Base-by-base conservation (phyloP, 2,113 vertebrate genomes). In the Python bivittatus region DNA sequence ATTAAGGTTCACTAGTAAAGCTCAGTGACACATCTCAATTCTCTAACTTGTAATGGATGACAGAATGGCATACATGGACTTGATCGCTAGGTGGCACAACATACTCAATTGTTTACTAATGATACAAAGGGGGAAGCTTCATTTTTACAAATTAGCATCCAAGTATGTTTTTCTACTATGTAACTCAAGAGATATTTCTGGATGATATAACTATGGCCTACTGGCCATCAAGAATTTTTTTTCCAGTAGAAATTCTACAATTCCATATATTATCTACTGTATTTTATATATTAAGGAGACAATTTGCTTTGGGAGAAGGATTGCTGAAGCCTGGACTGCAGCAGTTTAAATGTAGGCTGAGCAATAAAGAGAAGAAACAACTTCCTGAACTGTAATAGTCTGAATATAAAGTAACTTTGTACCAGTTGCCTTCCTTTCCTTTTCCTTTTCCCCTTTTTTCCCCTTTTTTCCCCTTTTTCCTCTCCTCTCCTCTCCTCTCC, bases 51-150 rank as follows among this genome's bases (percentile, higher is more conserved):
- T 79, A 79, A 42, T 79, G 72, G 42, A 79, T 42, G 17, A 42
- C 42, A 20, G 33, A 79, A 79, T 68, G 13, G 57, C 48, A 58
- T 94, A 91, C 72, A 83, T 0, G 0, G 9, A 3, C 22, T 12
- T 42, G 93, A 89, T 88, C 96, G 91, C 89, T 15, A 88, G 13
- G 48, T 94, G 96, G 93, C 95, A 94, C 0, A 88, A 88, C n/a
- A 92, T 22, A 48, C 48, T 48, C 48, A 72, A 84, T 42, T 2
- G 12, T 11, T 1, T 29, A 38, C 84, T 42, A 22, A 23, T 93
- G 83, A 61, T 85, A 83, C 7, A 3, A 60, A 23, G 15, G 29
- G 22, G 22, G 23, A 42, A 25, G 25, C 0, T 17, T 17, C 1
- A 11, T 6, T 15, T 56, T 42, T 2, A 0, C 0, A 4, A 1